Base-by-base conservation (phyloP, 2,888 invertebrate species). In the Epirrhoe alternata region DNA sequence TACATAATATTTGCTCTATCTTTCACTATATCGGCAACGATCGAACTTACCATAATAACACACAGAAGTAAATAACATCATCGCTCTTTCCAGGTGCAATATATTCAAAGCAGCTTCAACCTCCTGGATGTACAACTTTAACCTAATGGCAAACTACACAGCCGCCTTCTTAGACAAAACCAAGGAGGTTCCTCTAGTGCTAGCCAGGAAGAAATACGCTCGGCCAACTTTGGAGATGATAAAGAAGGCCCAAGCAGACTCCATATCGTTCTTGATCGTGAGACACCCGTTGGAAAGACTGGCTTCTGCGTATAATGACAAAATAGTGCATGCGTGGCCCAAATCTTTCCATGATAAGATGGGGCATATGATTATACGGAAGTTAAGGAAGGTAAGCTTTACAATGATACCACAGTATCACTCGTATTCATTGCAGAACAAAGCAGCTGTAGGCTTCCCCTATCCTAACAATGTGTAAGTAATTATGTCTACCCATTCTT, bases 41-140 rank as follows among this genome's bases (percentile, higher is more conserved):
- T 4, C 3, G 33, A 6, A 33, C 33, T 7, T 33, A n/a, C n/a
- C n/a, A n/a, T n/a, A 33, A 33, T 33, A 33, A 33, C 33, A 33
- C 33, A 33, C 33, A 33, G 1, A 33, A 33, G 33, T 8, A 35
- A 35, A 35, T 35, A 35, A 35, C 12, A 42, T 4, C 10, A 10
- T 38, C 38, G 12, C 12, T 42, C 12, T 42, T 75, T 83, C 35
- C 83, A 95, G 95, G 95, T 97, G 97, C 84, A 97, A 97, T 82
- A 95, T 97, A 69, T 97, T 97, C 84, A 97, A 97, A 93, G 96
- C 97, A 5, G 97, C 97, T 2, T 97, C 97, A n/a, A 97, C 97
- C 16, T 97, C 97, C 0, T 97, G 97, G 97, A 97, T 97, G 96
- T 97, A 97, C 89, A 97, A 97, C 89, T 97, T 97, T 88, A 97